Conservation (phyloP, 35 echinoderm and acorn worm species). For the Ptychodera flava region DNA sequence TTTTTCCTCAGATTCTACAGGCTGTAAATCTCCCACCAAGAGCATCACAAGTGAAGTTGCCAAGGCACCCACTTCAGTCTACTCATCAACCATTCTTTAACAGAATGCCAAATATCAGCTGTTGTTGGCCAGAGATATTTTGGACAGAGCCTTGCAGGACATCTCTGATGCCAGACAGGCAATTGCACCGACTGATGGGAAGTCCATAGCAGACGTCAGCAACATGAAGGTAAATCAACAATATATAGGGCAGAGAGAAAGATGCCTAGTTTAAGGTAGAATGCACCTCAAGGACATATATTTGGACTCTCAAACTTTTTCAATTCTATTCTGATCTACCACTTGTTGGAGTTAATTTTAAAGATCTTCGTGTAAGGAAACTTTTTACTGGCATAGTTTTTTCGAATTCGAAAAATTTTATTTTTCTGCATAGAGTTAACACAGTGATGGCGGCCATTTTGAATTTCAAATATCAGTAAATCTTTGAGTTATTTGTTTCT, state of each 20-base stretch:
- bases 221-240: slow-evolving; percentile 88
- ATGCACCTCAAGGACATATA: too few species aligned
- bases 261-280: too few species aligned
- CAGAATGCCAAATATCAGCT: slow-evolving; percentile 73
- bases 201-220: slow-evolving; percentile 82
- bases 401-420: too few species aligned
- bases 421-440: too few species aligned
- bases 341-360: too few species aligned
- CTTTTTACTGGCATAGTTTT: too few species aligned
- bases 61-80: slow-evolving; percentile 46
- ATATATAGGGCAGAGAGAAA: neutral
- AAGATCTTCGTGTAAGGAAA: too few species aligned
- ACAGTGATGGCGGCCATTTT: too few species aligned
- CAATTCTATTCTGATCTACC: too few species aligned
- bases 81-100: slow-evolving; percentile 68
- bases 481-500: too few species aligned
- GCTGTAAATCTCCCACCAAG: slow-evolving; percentile 23
- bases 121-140: slow-evolving; percentile 71
- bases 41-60: slow-evolving; percentile 28
- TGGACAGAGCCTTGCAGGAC: slow-evolving; percentile 76
- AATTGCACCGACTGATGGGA: slow-evolving; percentile 85
- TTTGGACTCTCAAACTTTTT: too few species aligned
- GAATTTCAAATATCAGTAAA: too few species aligned
- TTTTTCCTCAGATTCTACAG: slow-evolving; percentile 19
- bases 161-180: slow-evolving; percentile 75